Evolutionary conservation across 2,797 vertebrate species (phyloP), one percentile per base, ranked within the genome.

Genomic region (Potorous gilbertii): DNA sequence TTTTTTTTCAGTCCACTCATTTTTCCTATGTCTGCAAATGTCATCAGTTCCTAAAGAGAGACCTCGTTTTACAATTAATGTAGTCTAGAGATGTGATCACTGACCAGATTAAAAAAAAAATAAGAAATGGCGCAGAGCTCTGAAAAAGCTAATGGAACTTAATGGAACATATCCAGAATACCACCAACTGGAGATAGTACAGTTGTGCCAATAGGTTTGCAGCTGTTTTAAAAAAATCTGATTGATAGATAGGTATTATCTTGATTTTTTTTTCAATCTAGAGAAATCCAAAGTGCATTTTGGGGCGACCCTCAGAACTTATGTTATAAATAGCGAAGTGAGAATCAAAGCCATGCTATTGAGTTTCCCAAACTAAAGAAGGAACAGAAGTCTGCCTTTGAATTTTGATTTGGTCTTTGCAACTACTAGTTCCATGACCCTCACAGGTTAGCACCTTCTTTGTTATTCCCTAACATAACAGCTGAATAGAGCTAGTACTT

Each of bases 101-200:
- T 94, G 62, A 94, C 95, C 93, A 97, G 90, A 96, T 95, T 98
- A 97, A 93, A 56, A 56, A 56, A 56, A 56, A 81, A 55, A 95
- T 97, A 97, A 96, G 93, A 96, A 50, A 97, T 94, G 91, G 8
- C 96, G 96, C 96, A 93, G 93, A 94, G 55, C 90, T 94, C 96
- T 96, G 92, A 96, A 96, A 97, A 93, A 95, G 55, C 55, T 95
- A 97, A 94, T 91, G 91, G 54, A 94, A 96, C 81, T 96, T 96
- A 62, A 54, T 91, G 90, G 96, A 81, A 29, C 95, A 93, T 91
- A 97, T 97, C 66, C 31, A 96, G 95, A 96, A 95, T 56, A 96
- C 90, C 95, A 95, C 90, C 92, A 97, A 95, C 90, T 94, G 27
- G 59, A 81, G 92, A 94, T 95, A 89, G 28, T n/a, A 95, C 57